phyloP scores from a whole-genome alignment of 2,888 invertebrate species.

The Diarsia rubi region DNA sequence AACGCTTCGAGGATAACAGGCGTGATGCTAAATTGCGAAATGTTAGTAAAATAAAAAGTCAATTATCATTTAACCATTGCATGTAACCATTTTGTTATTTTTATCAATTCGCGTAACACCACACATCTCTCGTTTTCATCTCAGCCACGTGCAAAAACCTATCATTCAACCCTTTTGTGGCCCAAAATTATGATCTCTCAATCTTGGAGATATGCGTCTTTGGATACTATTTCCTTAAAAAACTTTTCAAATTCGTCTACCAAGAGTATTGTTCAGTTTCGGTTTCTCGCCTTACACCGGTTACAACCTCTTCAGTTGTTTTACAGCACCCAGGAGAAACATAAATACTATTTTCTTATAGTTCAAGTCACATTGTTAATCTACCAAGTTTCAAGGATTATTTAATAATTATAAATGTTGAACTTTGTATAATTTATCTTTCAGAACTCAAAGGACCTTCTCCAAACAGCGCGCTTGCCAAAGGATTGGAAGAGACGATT shows the following conservation, averaged over 20 bases:
- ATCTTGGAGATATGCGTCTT: not conserved
- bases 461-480: slow-evolving; percentile 25
- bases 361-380: slow-evolving; percentile 14
- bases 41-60: not conserved
- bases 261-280: not conserved
- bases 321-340: slow-evolving; percentile 8
- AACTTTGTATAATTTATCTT: slow-evolving; percentile 12
- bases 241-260: not conserved
- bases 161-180: not conserved
- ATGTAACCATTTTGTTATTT: too few relatives aligned
- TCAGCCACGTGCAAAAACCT: not conserved
- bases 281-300: not conserved
- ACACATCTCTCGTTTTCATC: too few relatives aligned
- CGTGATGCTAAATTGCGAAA: not conserved
- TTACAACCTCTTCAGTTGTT: slow-evolving; percentile 5
- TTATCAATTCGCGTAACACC: too few relatives aligned
- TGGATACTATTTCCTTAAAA: not conserved
- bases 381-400: slow-evolving; percentile 2
- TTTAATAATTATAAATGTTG: slow-evolving; percentile 12
- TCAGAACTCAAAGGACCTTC: slow-evolving; percentile 31
- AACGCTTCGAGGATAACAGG: not conserved
- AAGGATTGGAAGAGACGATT: slow-evolving; percentile 16
- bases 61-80: too few relatives aligned
- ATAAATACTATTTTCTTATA: not conserved
- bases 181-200: not conserved